Evolutionary conservation across 64 coral and sea anemone genomes (phyloP), one percentile per base, ranked within the genome.

Genomic region (Montipora sp.): DNA sequence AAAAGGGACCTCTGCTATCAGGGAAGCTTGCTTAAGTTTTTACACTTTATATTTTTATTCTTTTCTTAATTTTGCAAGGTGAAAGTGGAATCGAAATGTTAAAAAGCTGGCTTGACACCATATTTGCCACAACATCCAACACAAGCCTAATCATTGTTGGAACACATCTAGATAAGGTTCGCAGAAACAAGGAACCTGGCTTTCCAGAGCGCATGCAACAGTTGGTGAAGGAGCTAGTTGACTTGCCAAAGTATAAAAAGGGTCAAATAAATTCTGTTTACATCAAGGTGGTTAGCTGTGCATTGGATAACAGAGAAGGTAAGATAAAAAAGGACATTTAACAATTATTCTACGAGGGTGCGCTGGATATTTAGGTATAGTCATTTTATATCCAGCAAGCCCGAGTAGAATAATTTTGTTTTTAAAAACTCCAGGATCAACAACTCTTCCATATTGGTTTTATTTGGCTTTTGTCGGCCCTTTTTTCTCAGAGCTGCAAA

Each of bases 231-330:
- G n/a, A 89, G 47, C 79, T 96, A 89, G 75, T 60, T 36, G 23
- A 48, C 4, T 93, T 91, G 79, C 96, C 60, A 63, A 63, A 63
- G 60, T 63, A 63, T 12, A 63, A 98, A 70, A 72, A 20, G 2
- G 27, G 16, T 7, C 80, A 84, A 58, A 98, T 94, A 20, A 57
- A 15, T 75, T 77, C 93, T 15, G 83, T 91, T 55, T 92, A 49
- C 23, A 96, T 96, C n/a, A 96, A 96, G 47, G 95, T 94, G 87
- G 95, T 96, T 13, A 96, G 95, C 27, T 94, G 83, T 75, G 92
- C 84, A 7, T 7, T 47, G 46, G 92, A 94, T 61, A 91, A 89
- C 21, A 94, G 49, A 94, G 68, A 87, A 96, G 89, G 95, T 96
- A 85, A 63, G 51, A 55, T 55, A 10, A 10, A 55, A 63, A 15